Evolutionary conservation across 1,140 invertebrate species (phyloP).

Genomic region (Pectinophora gossypiella): DNA sequence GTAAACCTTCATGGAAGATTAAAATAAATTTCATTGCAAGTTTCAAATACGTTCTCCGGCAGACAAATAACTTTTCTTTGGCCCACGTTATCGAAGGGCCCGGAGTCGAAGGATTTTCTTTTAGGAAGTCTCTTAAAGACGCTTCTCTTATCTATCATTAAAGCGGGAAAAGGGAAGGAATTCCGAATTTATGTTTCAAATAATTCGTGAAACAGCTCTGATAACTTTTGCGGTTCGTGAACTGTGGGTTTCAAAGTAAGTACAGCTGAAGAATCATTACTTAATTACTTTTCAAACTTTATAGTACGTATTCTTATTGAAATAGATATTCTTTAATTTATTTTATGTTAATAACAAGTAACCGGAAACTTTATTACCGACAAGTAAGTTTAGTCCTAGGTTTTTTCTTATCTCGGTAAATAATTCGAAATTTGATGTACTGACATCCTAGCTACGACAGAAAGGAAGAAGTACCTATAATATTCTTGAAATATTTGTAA

Average conservation of each 20-base stretch:
- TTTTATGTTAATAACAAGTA: too few relatives aligned
- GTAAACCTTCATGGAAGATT: too few relatives aligned
- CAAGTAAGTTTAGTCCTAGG: too few relatives aligned
- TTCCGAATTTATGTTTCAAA: slow-evolving; percentile 4
- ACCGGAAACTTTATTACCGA: too few relatives aligned
- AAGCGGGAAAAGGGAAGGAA: slow-evolving; percentile 13
- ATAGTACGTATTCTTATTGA: too few relatives aligned
- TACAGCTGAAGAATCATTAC: not conserved
- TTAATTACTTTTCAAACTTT: slow-evolving; percentile 3
- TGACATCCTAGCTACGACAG: too few relatives aligned
- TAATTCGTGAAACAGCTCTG: not conserved
- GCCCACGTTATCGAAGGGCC: slow-evolving; percentile 2
- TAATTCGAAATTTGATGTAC: too few relatives aligned
- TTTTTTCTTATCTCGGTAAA: too few relatives aligned
- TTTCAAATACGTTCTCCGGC: not conserved
- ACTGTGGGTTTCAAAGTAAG: not conserved
- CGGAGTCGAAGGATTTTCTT: slow-evolving; percentile 20
- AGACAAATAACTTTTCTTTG: not conserved
- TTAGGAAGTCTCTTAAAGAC: slow-evolving; percentile 14
- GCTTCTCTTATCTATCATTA: slow-evolving; percentile 29
- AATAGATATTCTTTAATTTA: too few relatives aligned
- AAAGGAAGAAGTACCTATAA: too few relatives aligned
- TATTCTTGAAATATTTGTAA: too few relatives aligned
- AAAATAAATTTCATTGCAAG: too few relatives aligned
- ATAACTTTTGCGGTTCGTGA: slow-evolving; percentile 1